A percentile compares a stretch with the other conserved stretches of the same genome.
phyloP scores from a whole-genome alignment of 2,113 vertebrate species.

The Vimba vimba region DNA sequence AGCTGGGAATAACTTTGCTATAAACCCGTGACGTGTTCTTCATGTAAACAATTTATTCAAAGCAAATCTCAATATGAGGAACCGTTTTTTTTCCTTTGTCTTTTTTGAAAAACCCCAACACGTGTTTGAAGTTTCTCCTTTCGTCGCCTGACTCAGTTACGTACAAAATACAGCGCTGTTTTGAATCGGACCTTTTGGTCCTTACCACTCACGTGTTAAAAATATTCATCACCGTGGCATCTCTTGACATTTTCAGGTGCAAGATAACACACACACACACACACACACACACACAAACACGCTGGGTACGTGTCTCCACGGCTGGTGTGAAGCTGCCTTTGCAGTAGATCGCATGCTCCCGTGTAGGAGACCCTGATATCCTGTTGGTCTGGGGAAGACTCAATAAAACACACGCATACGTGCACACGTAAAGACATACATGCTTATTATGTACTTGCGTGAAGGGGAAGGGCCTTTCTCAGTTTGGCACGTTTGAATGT shows the following conservation, averaged over 20 bases:
- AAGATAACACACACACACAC: conserved; percentile 26
- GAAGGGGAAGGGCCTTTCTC: conserved; percentile 22
- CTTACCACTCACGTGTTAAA: conserved; percentile 25
- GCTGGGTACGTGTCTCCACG: conserved; percentile 35
- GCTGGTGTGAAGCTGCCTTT: conserved; percentile 59
- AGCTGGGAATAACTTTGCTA: conserved; percentile 8
- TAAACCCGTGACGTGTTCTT: conserved; percentile 11
- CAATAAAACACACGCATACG: conserved; percentile 44
- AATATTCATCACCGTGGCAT: conserved; percentile 50
- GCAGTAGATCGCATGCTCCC: conserved; percentile 54
- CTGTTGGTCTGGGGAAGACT: conserved; percentile 58
- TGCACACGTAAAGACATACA: conserved; percentile 40
- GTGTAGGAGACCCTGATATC: conserved; percentile 56
- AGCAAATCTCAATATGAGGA: conserved; percentile 41
- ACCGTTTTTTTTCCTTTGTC: background rate
- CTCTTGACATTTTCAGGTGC: conserved; percentile 31
- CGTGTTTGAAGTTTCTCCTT: background rate
- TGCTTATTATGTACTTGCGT: conserved; percentile 48
- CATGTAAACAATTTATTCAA: conserved; percentile 35
- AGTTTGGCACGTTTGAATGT: conserved; percentile 25
- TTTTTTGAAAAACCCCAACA: background rate
- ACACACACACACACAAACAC: conserved; percentile 33
- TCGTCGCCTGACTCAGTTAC: background rate
- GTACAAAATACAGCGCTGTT: conserved; percentile 56
- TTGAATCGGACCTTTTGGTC: conserved; percentile 38